Evolutionary conservation across 2,797 vertebrate genomes (phyloP).

Genomic region (Neosilurus mollespiculum): DNA sequence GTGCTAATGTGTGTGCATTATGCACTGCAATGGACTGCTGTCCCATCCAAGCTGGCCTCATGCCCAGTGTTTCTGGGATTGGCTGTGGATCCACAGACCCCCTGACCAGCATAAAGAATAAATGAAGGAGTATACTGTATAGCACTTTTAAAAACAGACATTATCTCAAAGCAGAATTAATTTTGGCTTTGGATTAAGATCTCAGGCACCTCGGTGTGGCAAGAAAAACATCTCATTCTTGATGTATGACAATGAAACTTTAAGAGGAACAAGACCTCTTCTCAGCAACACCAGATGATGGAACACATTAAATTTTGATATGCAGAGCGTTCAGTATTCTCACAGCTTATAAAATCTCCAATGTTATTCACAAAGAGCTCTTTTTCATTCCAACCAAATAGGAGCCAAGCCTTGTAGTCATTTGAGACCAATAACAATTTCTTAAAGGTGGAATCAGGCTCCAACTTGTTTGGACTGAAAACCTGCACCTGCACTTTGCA

Average conservation of each 20-base stretch:
- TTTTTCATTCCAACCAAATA: background rate
- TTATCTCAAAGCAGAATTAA: background rate
- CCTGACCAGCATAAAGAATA: conserved; percentile 7
- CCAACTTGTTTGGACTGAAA: background rate
- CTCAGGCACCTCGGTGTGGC: background rate
- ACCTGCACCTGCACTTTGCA: background rate
- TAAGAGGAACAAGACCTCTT: background rate
- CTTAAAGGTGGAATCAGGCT: background rate
- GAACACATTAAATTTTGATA: background rate
- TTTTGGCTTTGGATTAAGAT: background rate
- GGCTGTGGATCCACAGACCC: background rate
- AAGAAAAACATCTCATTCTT: background rate
- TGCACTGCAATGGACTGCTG: background rate
- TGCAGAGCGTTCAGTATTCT: background rate
- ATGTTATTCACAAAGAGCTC: background rate
- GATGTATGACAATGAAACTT: background rate
- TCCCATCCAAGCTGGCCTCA: conserved; percentile 4
- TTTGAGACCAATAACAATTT: background rate
- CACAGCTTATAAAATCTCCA: background rate
- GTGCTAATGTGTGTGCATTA: conserved; percentile 4
- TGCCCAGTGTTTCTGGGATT: conserved; percentile 14
- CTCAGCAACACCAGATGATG: background rate
- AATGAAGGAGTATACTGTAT: background rate
- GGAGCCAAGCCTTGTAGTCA: background rate
- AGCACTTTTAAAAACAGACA: background rate